These are phyloP conservation scores for Terrapene triunguis DNA, from an alignment of 2,113 vertebrate genomes.

Conservation along the genomic window DNA sequence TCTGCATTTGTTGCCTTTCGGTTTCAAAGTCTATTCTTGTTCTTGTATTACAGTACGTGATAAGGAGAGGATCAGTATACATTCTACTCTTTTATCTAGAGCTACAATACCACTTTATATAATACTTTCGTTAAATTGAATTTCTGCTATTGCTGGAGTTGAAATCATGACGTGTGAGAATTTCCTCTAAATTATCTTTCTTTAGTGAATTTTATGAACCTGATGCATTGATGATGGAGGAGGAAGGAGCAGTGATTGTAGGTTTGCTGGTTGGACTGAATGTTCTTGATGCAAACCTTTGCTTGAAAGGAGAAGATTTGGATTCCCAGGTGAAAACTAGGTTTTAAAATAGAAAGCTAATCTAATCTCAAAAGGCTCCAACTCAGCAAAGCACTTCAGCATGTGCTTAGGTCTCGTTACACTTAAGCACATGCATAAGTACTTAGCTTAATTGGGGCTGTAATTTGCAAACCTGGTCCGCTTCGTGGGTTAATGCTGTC, in stretches of 20 bases:
- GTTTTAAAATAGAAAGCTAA: slow-evolving; percentile 9
- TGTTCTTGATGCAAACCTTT: slow-evolving; percentile 97
- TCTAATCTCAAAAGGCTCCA: not conserved
- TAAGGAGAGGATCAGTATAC: not conserved
- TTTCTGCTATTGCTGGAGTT: not conserved
- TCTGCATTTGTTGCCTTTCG: not conserved
- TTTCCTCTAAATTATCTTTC: not conserved
- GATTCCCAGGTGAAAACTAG: slow-evolving; percentile 91
- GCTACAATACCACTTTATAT: not conserved
- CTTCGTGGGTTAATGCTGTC: not conserved
- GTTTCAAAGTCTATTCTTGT: not conserved
- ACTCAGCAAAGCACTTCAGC: not conserved
- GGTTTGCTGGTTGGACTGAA: slow-evolving; percentile 97
- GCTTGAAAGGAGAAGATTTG: slow-evolving; percentile 98
- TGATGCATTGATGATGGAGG: slow-evolving; percentile 93
- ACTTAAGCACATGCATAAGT: slow-evolving; percentile 31
- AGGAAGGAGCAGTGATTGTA: slow-evolving; percentile 94
- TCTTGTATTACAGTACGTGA: not conserved
- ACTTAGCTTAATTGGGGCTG: not conserved
- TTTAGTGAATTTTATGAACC: slow-evolving; percentile 96
- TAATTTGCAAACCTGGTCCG: not conserved
- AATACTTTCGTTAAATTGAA: not conserved
- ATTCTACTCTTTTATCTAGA: not conserved
- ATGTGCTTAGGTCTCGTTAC: not conserved
- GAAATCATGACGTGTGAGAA: not conserved